Evolutionary conservation across 2,888 invertebrate genomes (phyloP).

Genomic region (Alviniconcha strummeri): DNA sequence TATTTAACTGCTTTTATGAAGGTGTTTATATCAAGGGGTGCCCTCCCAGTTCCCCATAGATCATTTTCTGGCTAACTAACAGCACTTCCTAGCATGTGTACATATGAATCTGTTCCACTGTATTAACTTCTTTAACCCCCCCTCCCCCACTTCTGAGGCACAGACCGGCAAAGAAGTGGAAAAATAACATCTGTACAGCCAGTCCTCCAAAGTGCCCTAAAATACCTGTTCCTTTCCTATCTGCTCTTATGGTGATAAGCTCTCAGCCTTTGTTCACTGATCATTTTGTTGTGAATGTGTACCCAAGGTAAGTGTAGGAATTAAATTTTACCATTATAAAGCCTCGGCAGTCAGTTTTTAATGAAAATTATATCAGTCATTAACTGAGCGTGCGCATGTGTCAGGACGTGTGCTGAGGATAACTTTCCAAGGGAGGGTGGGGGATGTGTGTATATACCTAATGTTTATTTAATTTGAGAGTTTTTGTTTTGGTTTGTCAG

Average conservation of each 20-base stretch:
- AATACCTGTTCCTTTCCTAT: neutral
- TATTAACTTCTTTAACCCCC: neutral
- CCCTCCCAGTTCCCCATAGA: neutral
- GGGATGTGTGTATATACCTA: no score
- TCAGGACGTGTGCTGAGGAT: no score
- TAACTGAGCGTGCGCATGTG: no score
- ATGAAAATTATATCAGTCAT: no score
- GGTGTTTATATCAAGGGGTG: neutral
- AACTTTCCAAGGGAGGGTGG: no score
- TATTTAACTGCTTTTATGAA: neutral
- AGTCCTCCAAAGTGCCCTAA: slow-evolving; percentile 7
- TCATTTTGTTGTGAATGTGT: neutral
- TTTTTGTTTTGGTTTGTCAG: no score
- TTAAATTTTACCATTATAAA: neutral
- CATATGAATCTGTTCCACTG: slow-evolving; percentile 7
- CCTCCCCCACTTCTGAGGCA: neutral
- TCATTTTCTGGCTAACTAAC: neutral
- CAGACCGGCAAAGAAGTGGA: neutral
- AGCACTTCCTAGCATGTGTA: neutral
- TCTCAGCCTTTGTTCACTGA: neutral
- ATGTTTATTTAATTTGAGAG: no score
- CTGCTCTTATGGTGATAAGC: neutral
- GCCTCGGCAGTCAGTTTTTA: no score
- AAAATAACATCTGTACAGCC: neutral
- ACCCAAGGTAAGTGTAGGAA: slow-evolving; percentile 1